These are phyloP conservation scores for Globodera rostochiensis DNA, from an alignment of 1,140 invertebrate species.

Conservation along the genomic window DNA sequence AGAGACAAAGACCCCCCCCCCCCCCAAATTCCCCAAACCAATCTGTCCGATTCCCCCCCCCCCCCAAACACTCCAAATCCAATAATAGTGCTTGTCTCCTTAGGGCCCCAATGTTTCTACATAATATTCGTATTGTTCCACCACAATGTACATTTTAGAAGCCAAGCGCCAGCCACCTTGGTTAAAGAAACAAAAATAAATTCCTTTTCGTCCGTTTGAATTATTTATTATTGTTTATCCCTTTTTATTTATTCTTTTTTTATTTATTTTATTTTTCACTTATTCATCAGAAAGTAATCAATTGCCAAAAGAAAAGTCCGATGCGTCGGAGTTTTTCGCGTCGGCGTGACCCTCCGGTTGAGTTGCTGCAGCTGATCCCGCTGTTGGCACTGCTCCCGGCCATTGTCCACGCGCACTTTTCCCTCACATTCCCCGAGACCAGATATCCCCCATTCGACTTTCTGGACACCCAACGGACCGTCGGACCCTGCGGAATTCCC, in stretches of 20 bases:
- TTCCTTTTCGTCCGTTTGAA: too few species aligned
- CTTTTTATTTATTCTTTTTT: not conserved
- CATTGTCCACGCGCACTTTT: conserved; percentile 51
- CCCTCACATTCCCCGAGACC: conserved; percentile 67
- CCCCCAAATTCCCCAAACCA: not conserved
- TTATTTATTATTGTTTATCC: not conserved
- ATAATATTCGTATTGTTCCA: not conserved
- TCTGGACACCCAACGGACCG: conserved; percentile 84
- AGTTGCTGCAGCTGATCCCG: not conserved
- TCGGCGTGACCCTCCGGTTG: not conserved
- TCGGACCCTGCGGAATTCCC: conserved; percentile 89
- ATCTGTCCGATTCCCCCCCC: too few species aligned
- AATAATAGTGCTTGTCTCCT: not conserved
- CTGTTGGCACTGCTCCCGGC: not conserved
- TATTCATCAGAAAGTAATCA: not conserved
- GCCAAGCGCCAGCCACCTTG: not conserved
- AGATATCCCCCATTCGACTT: conserved; percentile 84
- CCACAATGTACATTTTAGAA: not conserved
- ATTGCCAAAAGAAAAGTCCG: not conserved
- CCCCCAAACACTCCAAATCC: not conserved
- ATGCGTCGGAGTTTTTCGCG: not conserved
- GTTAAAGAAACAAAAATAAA: not conserved
- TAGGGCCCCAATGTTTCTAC: not conserved
- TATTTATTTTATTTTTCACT: not conserved
- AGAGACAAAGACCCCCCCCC: not conserved